Conservation (phyloP, 2,888 invertebrate genomes). For the Meloe dianella region DNA sequence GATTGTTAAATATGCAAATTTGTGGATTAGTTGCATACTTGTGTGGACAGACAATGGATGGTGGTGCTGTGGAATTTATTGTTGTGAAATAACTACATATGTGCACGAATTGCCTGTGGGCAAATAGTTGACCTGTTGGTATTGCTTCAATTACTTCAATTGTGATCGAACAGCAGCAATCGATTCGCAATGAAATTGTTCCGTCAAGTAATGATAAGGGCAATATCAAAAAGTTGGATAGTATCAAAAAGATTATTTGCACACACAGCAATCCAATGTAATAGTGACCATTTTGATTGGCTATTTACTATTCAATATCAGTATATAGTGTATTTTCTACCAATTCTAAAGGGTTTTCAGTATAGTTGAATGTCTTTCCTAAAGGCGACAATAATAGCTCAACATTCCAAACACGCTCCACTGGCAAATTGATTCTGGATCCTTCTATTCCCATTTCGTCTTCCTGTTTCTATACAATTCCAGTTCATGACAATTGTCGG, state of each 20-base stretch:
- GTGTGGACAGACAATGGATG: not conserved
- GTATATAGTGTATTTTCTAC: not conserved
- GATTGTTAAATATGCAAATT: slow-evolving; percentile 2
- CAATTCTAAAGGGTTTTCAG: slow-evolving; percentile 16
- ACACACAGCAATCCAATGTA: slow-evolving; percentile 30
- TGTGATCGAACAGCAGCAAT: not conserved
- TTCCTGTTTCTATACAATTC: slow-evolving; percentile 7
- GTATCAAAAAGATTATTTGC: slow-evolving; percentile 31
- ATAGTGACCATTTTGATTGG: slow-evolving; percentile 36
- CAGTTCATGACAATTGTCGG: not conserved
- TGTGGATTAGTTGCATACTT: not conserved
- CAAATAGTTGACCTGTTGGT: slow-evolving; percentile 1
- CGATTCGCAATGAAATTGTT: not conserved
- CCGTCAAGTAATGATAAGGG: not conserved
- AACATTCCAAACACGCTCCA: slow-evolving; percentile 38
- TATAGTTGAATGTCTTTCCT: slow-evolving; percentile 25
- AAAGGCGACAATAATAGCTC: slow-evolving; percentile 35
- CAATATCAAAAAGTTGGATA: too few species aligned
- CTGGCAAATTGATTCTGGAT: slow-evolving; percentile 39
- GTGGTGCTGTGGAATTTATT: not conserved
- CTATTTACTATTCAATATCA: slow-evolving; percentile 23
- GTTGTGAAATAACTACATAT: not conserved
- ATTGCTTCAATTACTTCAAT: not conserved
- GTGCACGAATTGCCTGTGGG: not conserved
- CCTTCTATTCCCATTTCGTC: slow-evolving; percentile 33